Evolutionary conservation across 2,888 invertebrate genomes (phyloP).

Genomic region (Parnassius apollo): DNA sequence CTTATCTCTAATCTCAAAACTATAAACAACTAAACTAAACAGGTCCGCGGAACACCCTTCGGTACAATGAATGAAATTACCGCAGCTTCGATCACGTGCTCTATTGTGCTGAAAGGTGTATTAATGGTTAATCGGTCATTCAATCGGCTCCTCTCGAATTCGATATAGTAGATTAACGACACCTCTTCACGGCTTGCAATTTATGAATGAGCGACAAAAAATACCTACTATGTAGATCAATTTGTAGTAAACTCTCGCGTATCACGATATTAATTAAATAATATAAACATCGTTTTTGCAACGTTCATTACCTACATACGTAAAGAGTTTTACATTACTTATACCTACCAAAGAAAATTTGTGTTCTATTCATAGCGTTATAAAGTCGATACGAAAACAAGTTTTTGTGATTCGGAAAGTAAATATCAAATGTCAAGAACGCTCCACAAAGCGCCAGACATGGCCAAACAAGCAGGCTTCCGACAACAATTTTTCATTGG

Average conservation of each 20-base stretch:
- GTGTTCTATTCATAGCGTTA: slow-evolving; percentile 10
- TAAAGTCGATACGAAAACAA: slow-evolving; percentile 15
- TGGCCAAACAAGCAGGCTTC: slow-evolving; percentile 9
- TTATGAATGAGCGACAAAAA: slow-evolving; percentile 66
- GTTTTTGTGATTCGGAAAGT: slow-evolving; percentile 20
- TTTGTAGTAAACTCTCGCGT: slow-evolving; percentile 48
- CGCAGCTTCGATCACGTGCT: slow-evolving; percentile 58
- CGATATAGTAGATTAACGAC: slow-evolving; percentile 55
- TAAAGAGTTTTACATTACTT: neutral
- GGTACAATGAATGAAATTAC: slow-evolving; percentile 64
- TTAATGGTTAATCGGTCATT: slow-evolving; percentile 71
- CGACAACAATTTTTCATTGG: slow-evolving; percentile 12
- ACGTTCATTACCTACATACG: slow-evolving; percentile 6
- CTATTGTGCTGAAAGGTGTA: slow-evolving; percentile 66
- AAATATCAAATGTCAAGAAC: slow-evolving; percentile 28
- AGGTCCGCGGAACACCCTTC: slow-evolving; percentile 48
- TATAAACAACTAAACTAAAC: slow-evolving; percentile 41
- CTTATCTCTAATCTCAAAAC: slow-evolving; percentile 41
- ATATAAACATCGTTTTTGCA: slow-evolving; percentile 15
- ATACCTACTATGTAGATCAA: slow-evolving; percentile 56
- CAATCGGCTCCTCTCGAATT: slow-evolving; percentile 54
- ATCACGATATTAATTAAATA: slow-evolving; percentile 45
- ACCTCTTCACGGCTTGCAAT: slow-evolving; percentile 50
- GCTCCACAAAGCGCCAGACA: slow-evolving; percentile 21
- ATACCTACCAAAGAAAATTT: slow-evolving; percentile 1